phyloP scores from a whole-genome alignment of 2,113 vertebrate species.

The Danio rerio region DNA sequence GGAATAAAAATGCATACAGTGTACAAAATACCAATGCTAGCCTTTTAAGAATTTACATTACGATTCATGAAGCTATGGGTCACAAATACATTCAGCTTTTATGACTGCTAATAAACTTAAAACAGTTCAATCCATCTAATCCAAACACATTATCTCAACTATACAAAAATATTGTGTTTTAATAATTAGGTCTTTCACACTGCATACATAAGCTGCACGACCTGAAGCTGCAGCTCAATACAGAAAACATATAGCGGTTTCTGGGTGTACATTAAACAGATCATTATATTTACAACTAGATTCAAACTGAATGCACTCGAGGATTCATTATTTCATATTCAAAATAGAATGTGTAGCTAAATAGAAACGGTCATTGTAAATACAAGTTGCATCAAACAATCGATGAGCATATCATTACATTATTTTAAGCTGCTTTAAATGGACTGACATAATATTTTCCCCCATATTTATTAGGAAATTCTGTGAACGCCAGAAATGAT shows the following conservation, averaged over 20 bases:
- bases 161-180: background rate
- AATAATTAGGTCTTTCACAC: background rate
- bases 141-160: background rate
- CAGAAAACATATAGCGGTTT: background rate
- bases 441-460: background rate
- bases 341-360: background rate
- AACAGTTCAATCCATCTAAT: background rate
- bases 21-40: background rate
- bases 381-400: background rate
- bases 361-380: background rate
- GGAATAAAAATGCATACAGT: background rate
- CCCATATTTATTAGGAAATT: background rate
- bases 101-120: background rate
- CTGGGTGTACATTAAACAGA: background rate
- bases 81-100: background rate
- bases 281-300: too few relatives aligned
- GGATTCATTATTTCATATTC: background rate
- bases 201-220: constrained; percentile 6
- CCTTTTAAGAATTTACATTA: background rate
- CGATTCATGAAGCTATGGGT: background rate
- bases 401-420: background rate
- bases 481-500: background rate
- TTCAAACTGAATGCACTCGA: too few relatives aligned
- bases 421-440: background rate
- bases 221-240: background rate